These are phyloP conservation scores for Aptenodytes forsteri DNA, from an alignment of 2,113 vertebrate genomes.

Conservation along the genomic window DNA sequence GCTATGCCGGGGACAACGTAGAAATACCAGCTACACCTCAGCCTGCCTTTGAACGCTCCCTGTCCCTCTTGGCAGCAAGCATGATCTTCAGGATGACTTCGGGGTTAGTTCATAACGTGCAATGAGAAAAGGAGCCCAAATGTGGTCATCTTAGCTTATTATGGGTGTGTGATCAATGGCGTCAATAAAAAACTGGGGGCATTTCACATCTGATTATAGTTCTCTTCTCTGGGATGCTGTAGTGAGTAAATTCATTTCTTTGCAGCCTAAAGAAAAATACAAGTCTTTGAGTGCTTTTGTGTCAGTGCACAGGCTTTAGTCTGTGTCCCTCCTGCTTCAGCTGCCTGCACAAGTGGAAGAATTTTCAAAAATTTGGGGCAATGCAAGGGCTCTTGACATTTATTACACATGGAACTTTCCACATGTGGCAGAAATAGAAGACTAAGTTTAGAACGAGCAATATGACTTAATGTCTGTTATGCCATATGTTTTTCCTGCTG, in stretches of 20 bases:
- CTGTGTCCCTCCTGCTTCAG: background rate
- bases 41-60: no score
- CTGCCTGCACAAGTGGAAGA: background rate
- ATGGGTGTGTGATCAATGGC: background rate
- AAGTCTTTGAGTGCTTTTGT: background rate
- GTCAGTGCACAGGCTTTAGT: background rate
- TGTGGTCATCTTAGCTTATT: background rate
- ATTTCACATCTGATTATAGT: background rate
- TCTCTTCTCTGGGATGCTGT: background rate
- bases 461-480: constrained; percentile 59
- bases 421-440: constrained; percentile 42
- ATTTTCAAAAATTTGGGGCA: background rate
- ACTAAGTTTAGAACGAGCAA: constrained; percentile 43
- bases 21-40: background rate
- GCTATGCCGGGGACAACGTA: accelerated
- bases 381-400: background rate
- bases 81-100: background rate
- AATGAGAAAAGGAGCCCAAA: background rate
- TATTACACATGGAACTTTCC: constrained; percentile 26
- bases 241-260: background rate
- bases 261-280: background rate
- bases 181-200: background rate
- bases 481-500: constrained; percentile 60
- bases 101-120: background rate
- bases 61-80: background rate